Evolutionary conservation across 2,113 vertebrate species (phyloP).

Genomic region (Phyllostomus hastatus): DNA sequence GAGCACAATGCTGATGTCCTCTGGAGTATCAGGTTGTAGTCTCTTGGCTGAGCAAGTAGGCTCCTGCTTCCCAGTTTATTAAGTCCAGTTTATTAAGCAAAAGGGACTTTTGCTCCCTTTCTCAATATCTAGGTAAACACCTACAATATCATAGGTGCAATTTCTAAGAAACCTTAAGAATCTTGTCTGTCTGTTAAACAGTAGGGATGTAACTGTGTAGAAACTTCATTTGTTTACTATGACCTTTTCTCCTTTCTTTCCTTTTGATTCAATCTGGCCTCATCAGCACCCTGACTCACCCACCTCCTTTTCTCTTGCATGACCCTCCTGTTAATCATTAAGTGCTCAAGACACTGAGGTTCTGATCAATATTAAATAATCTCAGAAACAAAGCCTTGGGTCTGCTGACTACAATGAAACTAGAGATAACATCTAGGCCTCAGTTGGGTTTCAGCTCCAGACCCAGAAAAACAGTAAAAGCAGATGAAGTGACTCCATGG

Average conservation of each 20-base stretch:
- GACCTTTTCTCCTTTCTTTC: background rate
- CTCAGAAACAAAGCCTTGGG: background rate
- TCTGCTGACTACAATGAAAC: background rate
- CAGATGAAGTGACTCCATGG: background rate
- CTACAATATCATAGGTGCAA: background rate
- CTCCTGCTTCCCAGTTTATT: no score
- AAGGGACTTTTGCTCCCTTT: no score
- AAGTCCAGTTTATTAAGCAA: no score
- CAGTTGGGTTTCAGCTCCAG: background rate
- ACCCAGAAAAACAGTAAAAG: background rate
- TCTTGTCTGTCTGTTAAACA: background rate
- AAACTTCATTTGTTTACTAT: background rate
- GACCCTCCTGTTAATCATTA: background rate
- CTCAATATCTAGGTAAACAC: no score
- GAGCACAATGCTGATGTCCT: no score
- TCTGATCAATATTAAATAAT: background rate
- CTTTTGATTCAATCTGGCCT: background rate
- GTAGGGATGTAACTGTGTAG: background rate
- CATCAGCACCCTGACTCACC: background rate
- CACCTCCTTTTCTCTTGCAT: background rate
- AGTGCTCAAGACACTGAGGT: background rate
- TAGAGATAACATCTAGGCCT: background rate
- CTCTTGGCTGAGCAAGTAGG: no score
- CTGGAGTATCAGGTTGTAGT: no score
- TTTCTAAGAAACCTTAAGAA: background rate